phyloP scores from a whole-genome alignment of 1,140 invertebrate species.

The Listronotus oregonensis region DNA sequence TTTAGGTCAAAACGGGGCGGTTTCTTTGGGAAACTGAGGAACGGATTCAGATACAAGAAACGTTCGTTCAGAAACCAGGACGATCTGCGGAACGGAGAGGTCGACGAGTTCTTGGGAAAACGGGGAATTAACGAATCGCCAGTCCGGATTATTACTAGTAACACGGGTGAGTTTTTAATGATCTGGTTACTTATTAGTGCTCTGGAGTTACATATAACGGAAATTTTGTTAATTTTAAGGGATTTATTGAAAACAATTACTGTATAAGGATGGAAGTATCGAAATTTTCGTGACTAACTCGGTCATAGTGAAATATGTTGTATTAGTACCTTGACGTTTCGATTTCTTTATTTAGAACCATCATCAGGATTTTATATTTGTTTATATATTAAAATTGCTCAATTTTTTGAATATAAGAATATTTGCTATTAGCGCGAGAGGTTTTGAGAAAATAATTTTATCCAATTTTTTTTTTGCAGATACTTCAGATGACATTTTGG shows the following conservation, averaged over 20 bases:
- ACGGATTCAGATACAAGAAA: constrained; percentile 70
- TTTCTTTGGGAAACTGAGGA: constrained; percentile 72
- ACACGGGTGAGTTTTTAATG: constrained; percentile 37
- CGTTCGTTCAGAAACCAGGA: constrained; percentile 59
- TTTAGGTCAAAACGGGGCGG: constrained; percentile 61
- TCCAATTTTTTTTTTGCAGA: constrained; percentile 63
- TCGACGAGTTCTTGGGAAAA: constrained; percentile 47
- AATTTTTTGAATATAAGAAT: too few species aligned
- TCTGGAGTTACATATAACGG: too few species aligned
- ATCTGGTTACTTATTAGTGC: neutral
- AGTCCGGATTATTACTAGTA: constrained; percentile 33
- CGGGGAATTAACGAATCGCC: constrained; percentile 34
- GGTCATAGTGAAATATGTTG: too few species aligned
- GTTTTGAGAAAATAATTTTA: neutral
- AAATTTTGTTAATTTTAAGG: neutral
- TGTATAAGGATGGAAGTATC: too few species aligned
- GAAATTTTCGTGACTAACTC: too few species aligned
- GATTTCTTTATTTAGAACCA: too few species aligned
- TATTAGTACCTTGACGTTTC: too few species aligned
- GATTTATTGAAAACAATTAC: neutral
- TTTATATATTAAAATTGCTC: too few species aligned
- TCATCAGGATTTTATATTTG: too few species aligned
- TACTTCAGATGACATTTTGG: constrained; percentile 90
- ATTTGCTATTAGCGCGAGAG: constrained; percentile 38
- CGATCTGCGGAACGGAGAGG: constrained; percentile 57